phyloP scores from a whole-genome alignment of 1,140 invertebrate species.

The Formica selysi region DNA sequence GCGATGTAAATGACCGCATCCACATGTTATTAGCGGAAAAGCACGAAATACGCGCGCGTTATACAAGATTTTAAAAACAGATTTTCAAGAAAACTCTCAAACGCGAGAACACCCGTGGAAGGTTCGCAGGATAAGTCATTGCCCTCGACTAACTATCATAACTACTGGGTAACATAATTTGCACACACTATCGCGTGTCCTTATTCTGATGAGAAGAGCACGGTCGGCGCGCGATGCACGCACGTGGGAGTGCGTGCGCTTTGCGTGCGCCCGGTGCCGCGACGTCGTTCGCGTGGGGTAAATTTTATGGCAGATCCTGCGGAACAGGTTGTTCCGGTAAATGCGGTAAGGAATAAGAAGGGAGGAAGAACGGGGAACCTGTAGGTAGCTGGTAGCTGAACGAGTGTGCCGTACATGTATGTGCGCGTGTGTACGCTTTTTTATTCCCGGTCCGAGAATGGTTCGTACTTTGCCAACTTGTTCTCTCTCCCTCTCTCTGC shows the following conservation, averaged over 20 bases:
- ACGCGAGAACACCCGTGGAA: neutral
- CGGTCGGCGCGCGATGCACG: neutral
- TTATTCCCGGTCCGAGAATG: constrained; percentile 64
- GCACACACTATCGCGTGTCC: constrained; percentile 56
- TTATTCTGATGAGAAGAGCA: constrained; percentile 51
- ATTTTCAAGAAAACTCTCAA: constrained; percentile 17
- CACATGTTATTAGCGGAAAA: neutral
- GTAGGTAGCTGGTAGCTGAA: constrained; percentile 38
- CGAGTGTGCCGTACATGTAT: constrained; percentile 34
- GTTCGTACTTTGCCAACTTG: constrained; percentile 70
- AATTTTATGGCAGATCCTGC: constrained; percentile 71
- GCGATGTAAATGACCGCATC: neutral
- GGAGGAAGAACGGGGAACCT: constrained; percentile 34
- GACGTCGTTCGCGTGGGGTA: constrained; percentile 62
- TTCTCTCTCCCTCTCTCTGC: neutral
- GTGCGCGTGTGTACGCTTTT: constrained; percentile 35
- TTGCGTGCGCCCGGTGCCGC: constrained; percentile 53
- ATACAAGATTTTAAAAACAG: neutral
- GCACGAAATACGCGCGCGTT: too few species aligned
- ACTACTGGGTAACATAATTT: constrained; percentile 60
- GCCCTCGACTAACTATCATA: constrained; percentile 31
- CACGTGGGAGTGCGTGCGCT: constrained; percentile 18
- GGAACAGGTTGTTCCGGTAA: constrained; percentile 74
- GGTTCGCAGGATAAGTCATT: constrained; percentile 11
- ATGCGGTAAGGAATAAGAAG: constrained; percentile 56